A percentile compares a stretch with the other conserved stretches of the same genome.
Conservation (phyloP, 2,113 vertebrate genomes). For the Thalassarche chlororhynchos region DNA sequence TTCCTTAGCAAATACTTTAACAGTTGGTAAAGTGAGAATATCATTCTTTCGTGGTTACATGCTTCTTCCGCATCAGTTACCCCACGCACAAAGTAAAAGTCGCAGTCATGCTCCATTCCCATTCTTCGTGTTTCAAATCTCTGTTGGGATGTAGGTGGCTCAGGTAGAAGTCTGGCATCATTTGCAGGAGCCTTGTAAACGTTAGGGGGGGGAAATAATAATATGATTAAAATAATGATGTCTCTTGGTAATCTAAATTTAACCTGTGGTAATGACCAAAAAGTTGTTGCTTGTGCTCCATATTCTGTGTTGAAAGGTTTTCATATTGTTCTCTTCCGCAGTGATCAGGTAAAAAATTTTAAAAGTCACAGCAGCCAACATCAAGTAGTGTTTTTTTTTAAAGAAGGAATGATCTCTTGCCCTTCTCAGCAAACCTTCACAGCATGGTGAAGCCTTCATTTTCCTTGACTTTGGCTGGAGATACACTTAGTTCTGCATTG, state of each 20-base stretch:
- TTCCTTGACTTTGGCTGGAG: background rate
- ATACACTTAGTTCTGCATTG: background rate
- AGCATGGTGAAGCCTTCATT: background rate
- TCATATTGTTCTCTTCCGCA: rapidly evolving
- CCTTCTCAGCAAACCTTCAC: background rate
- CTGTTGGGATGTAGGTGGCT: background rate
- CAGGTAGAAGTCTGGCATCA: background rate
- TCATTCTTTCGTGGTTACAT: background rate
- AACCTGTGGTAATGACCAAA: background rate
- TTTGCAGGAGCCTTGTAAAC: background rate
- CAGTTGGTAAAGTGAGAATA: background rate
- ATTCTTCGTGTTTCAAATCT: background rate
- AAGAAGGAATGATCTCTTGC: background rate
- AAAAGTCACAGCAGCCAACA: background rate
- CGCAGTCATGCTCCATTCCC: background rate
- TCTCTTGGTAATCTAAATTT: background rate
- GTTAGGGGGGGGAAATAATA: background rate
- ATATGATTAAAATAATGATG: background rate
- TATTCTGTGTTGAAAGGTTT: background rate
- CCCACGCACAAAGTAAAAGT: background rate
- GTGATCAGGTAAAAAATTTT: background rate
- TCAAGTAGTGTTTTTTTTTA: background rate
- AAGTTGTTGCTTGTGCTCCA: background rate
- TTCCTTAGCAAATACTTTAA: background rate
- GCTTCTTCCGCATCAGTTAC: background rate